Evolutionary conservation across 1,140 invertebrate genomes (phyloP).

Genomic region (Uloborus diversus): DNA sequence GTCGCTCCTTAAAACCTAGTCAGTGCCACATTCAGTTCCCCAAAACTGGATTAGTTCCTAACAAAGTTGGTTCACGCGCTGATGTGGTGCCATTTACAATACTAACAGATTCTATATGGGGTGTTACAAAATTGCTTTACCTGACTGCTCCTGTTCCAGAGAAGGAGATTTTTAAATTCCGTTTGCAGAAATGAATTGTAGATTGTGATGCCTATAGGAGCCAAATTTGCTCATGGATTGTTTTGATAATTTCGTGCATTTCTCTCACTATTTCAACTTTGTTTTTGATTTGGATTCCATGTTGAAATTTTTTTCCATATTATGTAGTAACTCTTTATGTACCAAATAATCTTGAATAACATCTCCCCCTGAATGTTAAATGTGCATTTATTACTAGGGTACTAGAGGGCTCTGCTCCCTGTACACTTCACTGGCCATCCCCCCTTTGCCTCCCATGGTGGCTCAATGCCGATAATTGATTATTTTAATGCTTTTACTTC

Average conservation of each 20-base stretch:
- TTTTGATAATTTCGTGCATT: background rate
- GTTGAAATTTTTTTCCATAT: too few relatives aligned
- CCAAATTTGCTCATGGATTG: too few relatives aligned
- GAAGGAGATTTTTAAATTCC: slow-evolving; percentile 54
- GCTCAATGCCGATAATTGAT: too few relatives aligned
- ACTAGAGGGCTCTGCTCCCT: too few relatives aligned
- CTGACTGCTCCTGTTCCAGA: slow-evolving; percentile 47
- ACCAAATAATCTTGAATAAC: too few relatives aligned
- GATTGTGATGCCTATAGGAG: too few relatives aligned
- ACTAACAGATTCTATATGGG: slow-evolving; percentile 51
- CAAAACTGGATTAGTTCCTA: slow-evolving; percentile 39
- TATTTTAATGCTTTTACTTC: too few relatives aligned
- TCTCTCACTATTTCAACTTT: background rate
- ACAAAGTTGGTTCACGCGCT: slow-evolving; percentile 15
- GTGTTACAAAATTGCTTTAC: slow-evolving; percentile 43
- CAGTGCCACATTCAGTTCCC: slow-evolving; percentile 52
- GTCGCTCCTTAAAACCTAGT: slow-evolving; percentile 47
- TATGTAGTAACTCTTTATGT: too few relatives aligned
- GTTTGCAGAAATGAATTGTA: slow-evolving; percentile 25
- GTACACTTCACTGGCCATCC: too few relatives aligned
- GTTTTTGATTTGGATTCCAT: background rate
- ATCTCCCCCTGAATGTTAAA: too few relatives aligned
- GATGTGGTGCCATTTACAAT: slow-evolving; percentile 47
- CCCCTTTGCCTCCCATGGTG: too few relatives aligned
- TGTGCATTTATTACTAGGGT: too few relatives aligned